Evolutionary conservation across 1,140 invertebrate species (phyloP).

Genomic region (Steinernema khuongi): DNA sequence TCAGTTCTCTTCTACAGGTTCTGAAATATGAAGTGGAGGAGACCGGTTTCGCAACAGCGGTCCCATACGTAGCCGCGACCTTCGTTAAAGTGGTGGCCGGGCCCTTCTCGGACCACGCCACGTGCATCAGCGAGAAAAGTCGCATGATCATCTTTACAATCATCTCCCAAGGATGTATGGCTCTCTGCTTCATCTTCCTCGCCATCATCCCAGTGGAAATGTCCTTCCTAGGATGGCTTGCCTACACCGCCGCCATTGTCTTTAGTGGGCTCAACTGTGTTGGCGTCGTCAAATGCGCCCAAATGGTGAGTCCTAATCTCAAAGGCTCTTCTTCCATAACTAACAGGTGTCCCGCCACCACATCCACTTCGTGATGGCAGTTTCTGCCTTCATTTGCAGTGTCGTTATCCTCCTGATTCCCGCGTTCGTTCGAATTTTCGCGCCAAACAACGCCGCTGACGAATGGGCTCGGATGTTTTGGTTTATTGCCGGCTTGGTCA

Average conservation of each 20-base stretch:
- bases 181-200: constrained; percentile 33
- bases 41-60: constrained; percentile 35
- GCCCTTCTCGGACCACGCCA: constrained; percentile 33
- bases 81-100: constrained; percentile 33
- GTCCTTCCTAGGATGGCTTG: constrained; percentile 25
- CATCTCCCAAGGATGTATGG: constrained; percentile 32
- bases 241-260: constrained; percentile 34
- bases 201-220: constrained; percentile 20
- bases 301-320: constrained; percentile 29
- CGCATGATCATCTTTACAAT: constrained; percentile 36
- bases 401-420: constrained; percentile 21
- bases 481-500: constrained; percentile 13
- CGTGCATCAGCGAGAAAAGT: constrained; percentile 28
- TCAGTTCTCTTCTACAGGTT: too few relatives aligned
- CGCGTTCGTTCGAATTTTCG: constrained; percentile 18
- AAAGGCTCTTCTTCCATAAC: background rate
- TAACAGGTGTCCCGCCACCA: constrained; percentile 30
- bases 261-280: constrained; percentile 38
- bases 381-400: constrained; percentile 21
- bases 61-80: constrained; percentile 33
- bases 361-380: constrained; percentile 29
- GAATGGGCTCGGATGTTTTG: constrained; percentile 28
- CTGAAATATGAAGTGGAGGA: constrained; percentile 26
- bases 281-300: constrained; percentile 34
- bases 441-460: constrained; percentile 13